Base-by-base conservation (phyloP, 2,888 invertebrate genomes). In the Aporophyla lueneburgensis region DNA sequence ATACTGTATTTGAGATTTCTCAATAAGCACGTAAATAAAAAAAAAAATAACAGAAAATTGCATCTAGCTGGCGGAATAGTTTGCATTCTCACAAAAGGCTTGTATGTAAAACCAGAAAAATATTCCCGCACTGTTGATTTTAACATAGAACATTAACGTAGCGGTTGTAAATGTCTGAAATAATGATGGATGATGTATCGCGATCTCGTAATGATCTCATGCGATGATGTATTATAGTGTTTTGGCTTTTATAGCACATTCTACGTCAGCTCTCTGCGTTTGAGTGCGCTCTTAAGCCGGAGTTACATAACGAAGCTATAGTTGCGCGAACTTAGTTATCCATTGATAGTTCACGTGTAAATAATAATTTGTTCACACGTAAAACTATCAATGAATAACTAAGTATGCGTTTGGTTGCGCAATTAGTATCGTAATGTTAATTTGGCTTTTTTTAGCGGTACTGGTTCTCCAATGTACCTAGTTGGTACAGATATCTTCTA, bases 171-270 rank as follows among this genome's bases (percentile, higher is more conserved):
- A 83, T 27, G 81, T 81, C 81, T 1, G 43, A 1, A 27, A 19
- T 70, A 73, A 83, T 83, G 72, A 70, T 66, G 19, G 40, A 81
- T 83, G 61, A 83, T 71, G 46, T 78, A 62, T 82, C 0, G 51
- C 19, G 58, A 49, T 72, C 56, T 72, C 24, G 53, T 83, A 43
- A 78, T 73, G 72, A 81, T 69, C 69, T 66, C 53, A 43, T 24
- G 51, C 49, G 54, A 78, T 83, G 66, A 80, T 78, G 12, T 78
- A 83, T 40, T 56, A 9, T 43, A 12, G 51, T 68, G 54, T 74
- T 80, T 75, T 62, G 61, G 69, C 6, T 73, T 83, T 81, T 62
- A 81, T 70, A 73, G 79, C 59, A 21, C n/a, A 16, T 59, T 81
- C 51, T 51, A 46, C 82, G 67, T 69, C 54, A 69, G 33, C 16